Evolutionary conservation across 2,797 vertebrate species (phyloP).

Genomic region (Myotis myotis): DNA sequence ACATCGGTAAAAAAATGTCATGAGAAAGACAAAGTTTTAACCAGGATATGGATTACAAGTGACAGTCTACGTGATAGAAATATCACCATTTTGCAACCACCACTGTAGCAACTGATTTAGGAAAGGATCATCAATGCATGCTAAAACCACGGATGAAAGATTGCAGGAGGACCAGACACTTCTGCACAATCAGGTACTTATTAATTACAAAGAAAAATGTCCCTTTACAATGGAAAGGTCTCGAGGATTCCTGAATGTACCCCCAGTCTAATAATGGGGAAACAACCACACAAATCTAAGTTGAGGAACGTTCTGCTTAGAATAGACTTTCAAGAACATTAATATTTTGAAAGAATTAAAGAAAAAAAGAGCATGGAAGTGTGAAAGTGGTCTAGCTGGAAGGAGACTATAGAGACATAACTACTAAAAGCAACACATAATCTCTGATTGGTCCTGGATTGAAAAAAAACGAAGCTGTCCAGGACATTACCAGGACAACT

Average conservation of each 20-base stretch:
- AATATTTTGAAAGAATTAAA: not conserved
- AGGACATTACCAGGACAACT: not conserved
- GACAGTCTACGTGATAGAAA: not conserved
- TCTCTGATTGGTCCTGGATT: not conserved
- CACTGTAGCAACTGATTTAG: not conserved
- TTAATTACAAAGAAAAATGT: not conserved
- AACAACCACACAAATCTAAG: not conserved
- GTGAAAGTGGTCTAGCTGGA: not conserved
- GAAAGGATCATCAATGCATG: not conserved
- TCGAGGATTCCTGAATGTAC: not conserved
- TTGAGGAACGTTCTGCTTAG: not conserved
- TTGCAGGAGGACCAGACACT: not conserved
- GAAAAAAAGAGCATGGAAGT: not conserved
- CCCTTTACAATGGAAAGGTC: not conserved
- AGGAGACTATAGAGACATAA: not conserved
- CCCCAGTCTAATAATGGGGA: not conserved
- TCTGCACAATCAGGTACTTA: not conserved
- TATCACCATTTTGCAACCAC: not conserved
- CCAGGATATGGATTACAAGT: not conserved
- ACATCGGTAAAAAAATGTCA: not conserved
- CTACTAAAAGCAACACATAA: not conserved
- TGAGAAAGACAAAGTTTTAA: not conserved
- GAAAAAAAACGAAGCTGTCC: not conserved
- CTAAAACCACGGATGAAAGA: not conserved
- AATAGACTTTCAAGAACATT: not conserved